Percentiles rank a stretch among this genome's conserved stretches.
Evolutionary conservation across 64 coral and sea anemone species (phyloP).

Genomic region (Hydrozoanthus tunicans): DNA sequence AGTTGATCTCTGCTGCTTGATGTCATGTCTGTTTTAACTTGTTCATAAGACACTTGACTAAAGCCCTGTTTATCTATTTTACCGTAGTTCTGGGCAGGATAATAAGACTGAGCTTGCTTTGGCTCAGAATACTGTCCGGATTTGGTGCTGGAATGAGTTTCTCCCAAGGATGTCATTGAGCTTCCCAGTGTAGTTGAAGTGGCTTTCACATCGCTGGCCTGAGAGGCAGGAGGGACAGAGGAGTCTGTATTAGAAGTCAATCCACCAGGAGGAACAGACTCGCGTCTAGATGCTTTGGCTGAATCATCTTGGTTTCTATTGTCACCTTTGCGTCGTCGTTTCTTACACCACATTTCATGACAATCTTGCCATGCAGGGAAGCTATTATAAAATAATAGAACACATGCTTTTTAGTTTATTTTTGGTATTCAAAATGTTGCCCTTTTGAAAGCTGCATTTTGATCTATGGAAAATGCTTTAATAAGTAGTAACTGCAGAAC

Average conservation of each 20-base stretch:
- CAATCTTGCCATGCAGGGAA: conserved; percentile 99
- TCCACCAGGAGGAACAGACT: conserved; percentile 42
- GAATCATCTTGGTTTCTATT: conserved; percentile 64
- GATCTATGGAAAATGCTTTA: too few species aligned
- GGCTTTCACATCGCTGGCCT: conserved; percentile 23
- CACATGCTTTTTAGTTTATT: too few species aligned
- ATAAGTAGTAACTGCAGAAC: too few species aligned
- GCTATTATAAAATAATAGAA: conserved; percentile 41
- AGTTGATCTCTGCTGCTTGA: conserved; percentile 4
- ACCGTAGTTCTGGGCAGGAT: conserved; percentile 31
- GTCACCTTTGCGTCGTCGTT: conserved; percentile 89
- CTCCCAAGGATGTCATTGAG: not conserved
- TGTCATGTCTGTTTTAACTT: conserved; percentile 17
- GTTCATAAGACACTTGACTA: conserved; percentile 13
- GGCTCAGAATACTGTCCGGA: not conserved
- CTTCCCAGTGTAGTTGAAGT: not conserved
- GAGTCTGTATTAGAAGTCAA: conserved; percentile 23
- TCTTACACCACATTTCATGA: conserved; percentile 99
- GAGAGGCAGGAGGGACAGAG: not conserved
- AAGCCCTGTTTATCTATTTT: conserved; percentile 4
- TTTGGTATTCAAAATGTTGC: too few species aligned
- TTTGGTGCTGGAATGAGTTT: not conserved
- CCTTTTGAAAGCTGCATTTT: too few species aligned
- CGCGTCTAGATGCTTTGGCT: conserved; percentile 60
- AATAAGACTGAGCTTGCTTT: conserved; percentile 38